These are phyloP conservation scores for Drosophila sulfurigaster DNA, from an alignment of 1,140 invertebrate genomes.

Conservation along the genomic window DNA sequence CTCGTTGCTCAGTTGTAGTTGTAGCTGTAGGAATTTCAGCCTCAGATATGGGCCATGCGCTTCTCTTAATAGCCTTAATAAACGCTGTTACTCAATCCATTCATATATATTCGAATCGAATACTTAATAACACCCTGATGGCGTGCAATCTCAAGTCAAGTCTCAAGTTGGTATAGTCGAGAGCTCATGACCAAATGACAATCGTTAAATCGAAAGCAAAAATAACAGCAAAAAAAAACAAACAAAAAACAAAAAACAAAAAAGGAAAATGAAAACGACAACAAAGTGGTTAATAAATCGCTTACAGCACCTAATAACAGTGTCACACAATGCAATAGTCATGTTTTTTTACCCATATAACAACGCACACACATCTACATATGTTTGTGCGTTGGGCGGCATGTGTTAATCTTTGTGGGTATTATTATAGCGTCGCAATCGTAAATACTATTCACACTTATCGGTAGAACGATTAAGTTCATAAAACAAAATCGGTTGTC, in stretches of 20 bases:
- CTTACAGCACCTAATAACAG: slow-evolving; percentile 34
- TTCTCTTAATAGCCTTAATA: slow-evolving; percentile 57
- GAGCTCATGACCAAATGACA: slow-evolving; percentile 41
- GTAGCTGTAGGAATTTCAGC: slow-evolving; percentile 11
- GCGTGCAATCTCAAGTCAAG: slow-evolving; percentile 36
- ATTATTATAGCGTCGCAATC: slow-evolving; percentile 33
- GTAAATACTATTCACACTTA: slow-evolving; percentile 46
- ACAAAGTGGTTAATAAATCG: slow-evolving; percentile 48
- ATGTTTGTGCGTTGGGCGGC: neutral
- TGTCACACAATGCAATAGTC: slow-evolving; percentile 29
- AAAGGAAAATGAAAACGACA: slow-evolving; percentile 1
- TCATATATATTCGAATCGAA: slow-evolving; percentile 33
- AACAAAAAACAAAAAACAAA: neutral
- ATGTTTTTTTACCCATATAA: slow-evolving; percentile 11
- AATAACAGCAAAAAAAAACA: slow-evolving; percentile 19
- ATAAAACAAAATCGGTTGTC: slow-evolving; percentile 61
- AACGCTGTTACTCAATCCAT: slow-evolving; percentile 60
- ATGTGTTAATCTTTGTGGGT: slow-evolving; percentile 18
- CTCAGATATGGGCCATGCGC: slow-evolving; percentile 26
- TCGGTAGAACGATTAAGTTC: slow-evolving; percentile 61
- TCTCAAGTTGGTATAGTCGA: neutral
- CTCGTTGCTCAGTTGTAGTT: neutral
- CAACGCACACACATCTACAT: neutral
- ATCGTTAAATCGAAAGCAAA: slow-evolving; percentile 61
- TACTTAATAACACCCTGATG: slow-evolving; percentile 24